Base-by-base conservation (phyloP, 2,888 invertebrate species). In the Drosophila quinaria region DNA sequence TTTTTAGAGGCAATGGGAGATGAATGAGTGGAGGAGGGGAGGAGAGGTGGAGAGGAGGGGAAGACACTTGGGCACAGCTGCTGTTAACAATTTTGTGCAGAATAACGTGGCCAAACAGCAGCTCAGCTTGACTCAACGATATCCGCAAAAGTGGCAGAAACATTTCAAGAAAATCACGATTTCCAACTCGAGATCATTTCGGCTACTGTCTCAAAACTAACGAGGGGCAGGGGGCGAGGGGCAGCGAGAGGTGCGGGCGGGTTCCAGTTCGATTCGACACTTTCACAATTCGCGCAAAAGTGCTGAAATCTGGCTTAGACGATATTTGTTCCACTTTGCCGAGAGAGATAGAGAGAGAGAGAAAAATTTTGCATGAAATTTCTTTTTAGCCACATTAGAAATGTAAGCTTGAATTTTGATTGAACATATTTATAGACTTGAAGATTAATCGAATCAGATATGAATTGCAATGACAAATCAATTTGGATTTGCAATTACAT, bases 161-260 rank as follows among this genome's bases (percentile, higher is more conserved):
- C 82, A 72, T 80, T 88, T 85, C 80, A 72, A 69, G 80, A 88
- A 80, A 85, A 86, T 82, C 83, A 88, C 83, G 83, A 88, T 72
- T 82, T 74, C 66, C 83, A 77, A 74, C 83, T 86, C 54, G 47
- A 72, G 51, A 54, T 72, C 56, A 60, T 47, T 64, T 58, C n/a
- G 50, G 60, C 73, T 67, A 61, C 63, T 49, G 54, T 44, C 55
- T 33, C 15, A 22, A 15, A 39, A 33, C 3, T 19, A 17, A 33
- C n/a, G n/a, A 6, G 25, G 13, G 5, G 19, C 11, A 19, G 29
- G n/a, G n/a, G n/a, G n/a, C n/a, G n/a, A 6, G 25, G 13, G 5
- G 19, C 11, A 19, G 29, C 5, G 33, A 11, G 41, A 5, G 50
- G 0, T 31, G 19, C 19, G 19, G 8, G 11, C 4, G 17, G 29